Percentiles rank a stretch among this genome's conserved stretches.
Conservation (phyloP, 2,888 invertebrate genomes). For the Dysmachus trigonus region DNA sequence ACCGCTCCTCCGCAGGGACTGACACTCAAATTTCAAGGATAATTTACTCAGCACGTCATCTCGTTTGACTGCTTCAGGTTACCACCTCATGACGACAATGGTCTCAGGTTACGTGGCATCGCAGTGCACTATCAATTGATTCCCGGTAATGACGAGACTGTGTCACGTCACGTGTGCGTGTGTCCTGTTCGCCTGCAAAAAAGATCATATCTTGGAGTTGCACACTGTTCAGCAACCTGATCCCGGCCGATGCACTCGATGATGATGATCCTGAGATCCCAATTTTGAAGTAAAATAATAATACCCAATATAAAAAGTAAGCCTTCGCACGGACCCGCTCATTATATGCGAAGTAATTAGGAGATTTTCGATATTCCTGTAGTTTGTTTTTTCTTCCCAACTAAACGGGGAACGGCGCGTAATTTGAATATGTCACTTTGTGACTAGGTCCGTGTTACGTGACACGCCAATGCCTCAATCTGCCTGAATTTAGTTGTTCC, state of each 20-base stretch:
- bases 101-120: constrained; percentile 1
- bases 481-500: constrained; percentile 30
- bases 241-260: constrained; percentile 8
- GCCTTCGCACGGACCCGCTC: neutral
- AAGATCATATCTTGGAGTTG: neutral
- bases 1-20: neutral
- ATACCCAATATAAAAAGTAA: neutral
- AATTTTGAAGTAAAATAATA: neutral
- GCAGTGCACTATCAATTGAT: constrained; percentile 4
- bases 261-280: constrained; percentile 6
- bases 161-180: constrained; percentile 25
- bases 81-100: constrained; percentile 18
- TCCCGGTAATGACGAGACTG: constrained; percentile 22
- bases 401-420: neutral
- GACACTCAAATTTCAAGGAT: constrained; percentile 23
- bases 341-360: neutral
- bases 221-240: neutral
- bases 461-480: neutral
- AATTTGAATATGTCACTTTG: constrained; percentile 33
- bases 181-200: neutral
- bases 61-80: constrained; percentile 15
- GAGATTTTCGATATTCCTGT: constrained; percentile 1
- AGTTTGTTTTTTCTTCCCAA: neutral
- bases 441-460: constrained; percentile 14
- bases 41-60: constrained; percentile 3